These are phyloP conservation scores for Osmoderma eremita DNA, from an alignment of 2,888 invertebrate species.

Conservation along the genomic window DNA sequence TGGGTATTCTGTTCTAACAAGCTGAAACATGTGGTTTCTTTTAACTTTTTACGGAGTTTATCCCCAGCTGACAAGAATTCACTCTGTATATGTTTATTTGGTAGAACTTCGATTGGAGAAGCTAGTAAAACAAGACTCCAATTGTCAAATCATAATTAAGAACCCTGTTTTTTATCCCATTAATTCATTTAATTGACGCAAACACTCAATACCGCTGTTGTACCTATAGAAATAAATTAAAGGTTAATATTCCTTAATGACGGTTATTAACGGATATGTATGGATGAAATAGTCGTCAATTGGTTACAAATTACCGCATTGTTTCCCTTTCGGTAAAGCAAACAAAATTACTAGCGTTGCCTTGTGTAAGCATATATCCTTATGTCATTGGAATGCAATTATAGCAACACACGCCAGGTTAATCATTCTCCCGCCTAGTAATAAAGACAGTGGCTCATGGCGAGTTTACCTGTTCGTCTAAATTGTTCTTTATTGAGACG, in stretches of 20 bases:
- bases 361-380: slow-evolving; percentile 10
- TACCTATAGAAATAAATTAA: slow-evolving; percentile 20
- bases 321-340: slow-evolving; percentile 16
- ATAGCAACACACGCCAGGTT: slow-evolving; percentile 15
- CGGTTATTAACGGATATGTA: slow-evolving; percentile 4
- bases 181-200: slow-evolving; percentile 25
- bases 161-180: neutral
- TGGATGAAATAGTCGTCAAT: slow-evolving; percentile 11
- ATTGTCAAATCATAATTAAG: too few relatives aligned
- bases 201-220: neutral
- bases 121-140: neutral
- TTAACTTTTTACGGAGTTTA: too few relatives aligned
- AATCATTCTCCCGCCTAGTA: slow-evolving; percentile 25
- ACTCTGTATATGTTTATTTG: too few relatives aligned
- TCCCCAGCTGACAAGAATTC: too few relatives aligned
- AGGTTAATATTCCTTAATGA: slow-evolving; percentile 29
- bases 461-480: slow-evolving; percentile 16
- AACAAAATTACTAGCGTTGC: slow-evolving; percentile 17
- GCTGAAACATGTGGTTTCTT: too few relatives aligned
- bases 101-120: too few relatives aligned
- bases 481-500: slow-evolving; percentile 16
- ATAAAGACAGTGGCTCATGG: slow-evolving; percentile 15
- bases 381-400: slow-evolving; percentile 31
- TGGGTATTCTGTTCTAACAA: too few relatives aligned
- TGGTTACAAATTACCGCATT: slow-evolving; percentile 25